Evolutionary conservation across 2,113 vertebrate species (phyloP), one percentile per base, ranked within the genome.

Genomic region (Tragelaphus buxtoni): DNA sequence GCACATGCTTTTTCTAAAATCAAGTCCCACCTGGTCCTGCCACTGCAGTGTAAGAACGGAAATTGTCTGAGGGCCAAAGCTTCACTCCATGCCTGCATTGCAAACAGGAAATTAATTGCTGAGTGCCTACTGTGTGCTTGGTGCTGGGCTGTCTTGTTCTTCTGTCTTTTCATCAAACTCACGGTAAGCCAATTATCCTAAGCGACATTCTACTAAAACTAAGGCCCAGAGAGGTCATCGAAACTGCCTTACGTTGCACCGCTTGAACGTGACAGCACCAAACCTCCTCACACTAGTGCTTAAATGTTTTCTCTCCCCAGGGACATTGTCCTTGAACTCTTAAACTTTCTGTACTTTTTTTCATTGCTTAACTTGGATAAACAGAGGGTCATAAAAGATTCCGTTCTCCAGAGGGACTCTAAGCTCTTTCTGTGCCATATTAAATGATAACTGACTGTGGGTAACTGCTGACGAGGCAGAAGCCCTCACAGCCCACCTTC

Each of bases 11-110:
- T 96, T 97, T 93, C 90, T 91, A 90, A 97, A 97, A 89, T 88
- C 94, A 77, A 92, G 92, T 72, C 60, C 94, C 96, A 97, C 97
- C 97, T 98, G 96, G 92, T 97, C 94, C 87, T 85, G 65, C 83
- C 69, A 88, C 20, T 39, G 80, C 35, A 20, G 56, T 55, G 35
- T 53, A 95, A 94, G 88, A 56, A 94, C 1, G 1, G 35, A 79
- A 82, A 96, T 12, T 95, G 82, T 97, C 91, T 97, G 58, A 86
- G 9, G 26, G 35, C 83, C 35, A 24, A 95, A 60, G 87, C 91
- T 69, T 95, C 91, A 42, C 17, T 65, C 30, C 89, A 93, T 1
- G 35, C 16, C 32, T 42, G 58, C 20, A 2, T 30, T 47, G 92
- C 61, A 92, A 89, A 96, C 4, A 77, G 26, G 55, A 42, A 56